Conservation (phyloP, 2,113 vertebrate genomes). For the Ageneiosus marmoratus region DNA sequence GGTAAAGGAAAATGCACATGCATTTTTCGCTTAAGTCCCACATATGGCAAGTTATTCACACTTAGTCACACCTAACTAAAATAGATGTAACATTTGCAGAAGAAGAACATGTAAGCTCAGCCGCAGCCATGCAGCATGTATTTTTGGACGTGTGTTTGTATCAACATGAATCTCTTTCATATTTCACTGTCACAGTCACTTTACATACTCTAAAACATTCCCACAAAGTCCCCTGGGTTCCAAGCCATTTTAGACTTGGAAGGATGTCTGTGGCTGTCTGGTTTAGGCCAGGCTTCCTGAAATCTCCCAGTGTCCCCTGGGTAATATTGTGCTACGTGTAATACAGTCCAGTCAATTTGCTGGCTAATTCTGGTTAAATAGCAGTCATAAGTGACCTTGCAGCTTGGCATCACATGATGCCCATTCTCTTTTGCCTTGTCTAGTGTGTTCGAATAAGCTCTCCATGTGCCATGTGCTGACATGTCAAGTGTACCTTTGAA, state of each 20-base stretch:
- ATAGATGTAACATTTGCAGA: not conserved
- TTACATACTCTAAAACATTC: constrained; percentile 32
- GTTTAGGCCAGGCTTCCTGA: constrained; percentile 42
- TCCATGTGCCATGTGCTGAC: constrained; percentile 46
- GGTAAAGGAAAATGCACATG: not conserved
- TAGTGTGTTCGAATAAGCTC: constrained; percentile 31
- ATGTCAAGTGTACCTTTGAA: constrained; percentile 33
- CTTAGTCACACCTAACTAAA: not conserved
- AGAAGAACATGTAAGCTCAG: not conserved
- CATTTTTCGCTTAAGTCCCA: not conserved
- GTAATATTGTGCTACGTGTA: constrained; percentile 54
- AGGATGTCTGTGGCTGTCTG: not conserved
- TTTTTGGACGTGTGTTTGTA: not conserved
- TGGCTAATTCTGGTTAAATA: constrained; percentile 55
- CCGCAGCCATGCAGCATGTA: not conserved
- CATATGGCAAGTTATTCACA: not conserved
- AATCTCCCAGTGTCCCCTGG: constrained; percentile 44
- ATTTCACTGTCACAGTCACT: constrained; percentile 27
- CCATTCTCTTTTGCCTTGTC: constrained; percentile 18
- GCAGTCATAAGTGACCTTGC: constrained; percentile 43
- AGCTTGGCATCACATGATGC: constrained; percentile 38
- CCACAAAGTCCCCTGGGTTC: constrained; percentile 21
- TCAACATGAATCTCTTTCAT: not conserved
- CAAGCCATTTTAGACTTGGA: constrained; percentile 41
- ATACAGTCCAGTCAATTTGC: constrained; percentile 54